Percentiles rank a stretch among this genome's conserved stretches.
These are phyloP conservation scores for Rutpela maculata DNA, from an alignment of 2,888 invertebrate species.

Conservation along the genomic window DNA sequence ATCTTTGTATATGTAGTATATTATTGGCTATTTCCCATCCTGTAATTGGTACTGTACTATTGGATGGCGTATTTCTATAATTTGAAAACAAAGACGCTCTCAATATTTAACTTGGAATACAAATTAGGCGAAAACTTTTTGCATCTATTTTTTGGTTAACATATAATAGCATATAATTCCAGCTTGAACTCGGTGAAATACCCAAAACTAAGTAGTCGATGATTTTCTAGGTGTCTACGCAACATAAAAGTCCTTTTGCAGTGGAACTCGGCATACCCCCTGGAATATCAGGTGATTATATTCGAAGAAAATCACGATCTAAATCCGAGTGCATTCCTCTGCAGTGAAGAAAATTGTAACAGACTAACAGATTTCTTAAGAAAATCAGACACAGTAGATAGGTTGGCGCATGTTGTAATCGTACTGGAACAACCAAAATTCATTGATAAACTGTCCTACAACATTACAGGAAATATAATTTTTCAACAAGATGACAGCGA, in stretches of 20 bases:
- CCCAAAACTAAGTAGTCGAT: background rate
- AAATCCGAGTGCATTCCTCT: background rate
- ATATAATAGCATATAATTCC: too few relatives aligned
- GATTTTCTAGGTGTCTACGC: constrained; percentile 8
- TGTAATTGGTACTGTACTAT: too few relatives aligned
- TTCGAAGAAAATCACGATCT: constrained; percentile 33
- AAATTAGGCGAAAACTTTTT: too few relatives aligned
- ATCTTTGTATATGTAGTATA: too few relatives aligned
- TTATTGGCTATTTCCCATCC: too few relatives aligned
- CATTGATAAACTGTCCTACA: constrained; percentile 46
- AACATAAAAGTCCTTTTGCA: constrained; percentile 31
- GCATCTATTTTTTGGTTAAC: too few relatives aligned
- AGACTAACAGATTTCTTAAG: constrained; percentile 36
- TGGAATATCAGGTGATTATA: constrained; percentile 38
- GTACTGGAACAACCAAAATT: constrained; percentile 49
- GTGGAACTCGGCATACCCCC: constrained; percentile 32
- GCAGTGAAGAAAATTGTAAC: constrained; percentile 40
- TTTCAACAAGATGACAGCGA: constrained; percentile 40
- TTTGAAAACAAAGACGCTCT: too few relatives aligned
- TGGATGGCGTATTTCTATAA: too few relatives aligned
- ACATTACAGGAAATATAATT: constrained; percentile 46
- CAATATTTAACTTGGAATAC: too few relatives aligned
- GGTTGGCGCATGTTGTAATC: constrained; percentile 35
- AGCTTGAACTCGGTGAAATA: too few relatives aligned
- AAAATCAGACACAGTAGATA: constrained; percentile 32